Evolutionary conservation across 1,140 invertebrate genomes (phyloP), one percentile per base, ranked within the genome.

Genomic region (Microvelia longipes): DNA sequence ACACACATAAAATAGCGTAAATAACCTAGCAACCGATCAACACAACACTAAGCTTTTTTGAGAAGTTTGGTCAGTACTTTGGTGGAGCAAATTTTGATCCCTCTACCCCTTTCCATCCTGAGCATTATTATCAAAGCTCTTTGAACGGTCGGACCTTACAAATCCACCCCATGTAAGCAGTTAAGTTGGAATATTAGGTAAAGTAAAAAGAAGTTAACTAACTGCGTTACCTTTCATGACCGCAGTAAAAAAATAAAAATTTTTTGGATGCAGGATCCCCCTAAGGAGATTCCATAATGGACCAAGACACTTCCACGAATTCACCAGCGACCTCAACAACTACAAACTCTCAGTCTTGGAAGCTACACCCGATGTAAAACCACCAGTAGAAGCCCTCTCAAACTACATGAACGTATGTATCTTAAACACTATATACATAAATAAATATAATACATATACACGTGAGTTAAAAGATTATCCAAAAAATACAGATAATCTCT

Each of bases 371-470:
- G 5, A 5, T 24, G 2, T 5, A 5, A 26, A 24, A 5, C 62
- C 62, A 2, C 5, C 35, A 5, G 35, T 50, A 5, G 62, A 64
- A 25, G 25, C 62, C 24, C 62, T 64, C 25, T 24, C 15, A 5
- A 64, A 64, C 62, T 64, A 64, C 62, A 64, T 64, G 62, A 64
- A 64, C 62, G 62, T 64, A 64, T 13, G 62, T 64, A 50, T n/a
- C n/a, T n/a, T n/a, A n/a, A n/a, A n/a, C n/a, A n/a, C n/a, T n/a
- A n/a, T n/a, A n/a, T n/a, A n/a, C n/a, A n/a, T n/a, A n/a, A n/a
- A n/a, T n/a, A n/a, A n/a, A n/a, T n/a, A n/a, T n/a, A n/a, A n/a
- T n/a, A n/a, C n/a, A n/a, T n/a, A n/a, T n/a, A n/a, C n/a, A n/a
- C n/a, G n/a, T n/a, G n/a, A n/a, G n/a, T n/a, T n/a, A n/a, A n/a